Evolutionary conservation across 2,888 invertebrate genomes (phyloP).

Genomic region (Spisula subtruncata): DNA sequence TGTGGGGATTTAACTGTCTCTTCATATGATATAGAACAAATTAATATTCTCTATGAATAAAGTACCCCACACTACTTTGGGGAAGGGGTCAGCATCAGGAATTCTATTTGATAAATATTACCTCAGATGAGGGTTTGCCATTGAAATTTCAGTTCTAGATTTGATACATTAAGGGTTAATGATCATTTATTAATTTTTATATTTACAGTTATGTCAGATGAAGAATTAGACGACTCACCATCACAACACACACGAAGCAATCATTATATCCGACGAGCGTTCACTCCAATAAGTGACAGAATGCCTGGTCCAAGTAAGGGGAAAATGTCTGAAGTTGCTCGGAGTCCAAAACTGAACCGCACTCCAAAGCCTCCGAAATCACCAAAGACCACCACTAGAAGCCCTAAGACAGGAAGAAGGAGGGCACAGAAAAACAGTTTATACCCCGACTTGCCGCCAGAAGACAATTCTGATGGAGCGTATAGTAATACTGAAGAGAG

Average conservation of each 20-base stretch:
- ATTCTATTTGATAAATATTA: too few species aligned
- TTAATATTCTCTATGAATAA: too few species aligned
- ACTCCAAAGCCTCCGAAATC: background rate
- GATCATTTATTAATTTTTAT: background rate
- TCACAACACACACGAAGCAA: constrained; percentile 3
- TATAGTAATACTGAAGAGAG: background rate
- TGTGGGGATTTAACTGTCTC: too few species aligned
- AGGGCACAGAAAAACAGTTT: constrained; percentile 17
- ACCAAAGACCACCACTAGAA: constrained; percentile 24
- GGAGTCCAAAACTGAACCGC: background rate
- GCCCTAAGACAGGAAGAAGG: constrained; percentile 24
- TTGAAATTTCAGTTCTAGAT: too few species aligned
- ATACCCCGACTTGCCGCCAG: constrained; percentile 27
- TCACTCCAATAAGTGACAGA: constrained; percentile 27
- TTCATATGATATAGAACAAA: too few species aligned
- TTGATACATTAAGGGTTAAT: too few species aligned
- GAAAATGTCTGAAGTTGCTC: background rate
- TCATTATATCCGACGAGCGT: background rate
- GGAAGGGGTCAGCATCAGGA: too few species aligned
- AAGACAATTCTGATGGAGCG: background rate
- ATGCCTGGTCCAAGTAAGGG: background rate
- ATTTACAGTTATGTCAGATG: constrained; percentile 45
- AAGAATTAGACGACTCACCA: constrained; percentile 11
- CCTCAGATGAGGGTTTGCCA: too few species aligned
- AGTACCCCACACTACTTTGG: too few species aligned